Evolutionary conservation across 1,140 invertebrate genomes (phyloP).

Genomic region (Drosophila erecta): DNA sequence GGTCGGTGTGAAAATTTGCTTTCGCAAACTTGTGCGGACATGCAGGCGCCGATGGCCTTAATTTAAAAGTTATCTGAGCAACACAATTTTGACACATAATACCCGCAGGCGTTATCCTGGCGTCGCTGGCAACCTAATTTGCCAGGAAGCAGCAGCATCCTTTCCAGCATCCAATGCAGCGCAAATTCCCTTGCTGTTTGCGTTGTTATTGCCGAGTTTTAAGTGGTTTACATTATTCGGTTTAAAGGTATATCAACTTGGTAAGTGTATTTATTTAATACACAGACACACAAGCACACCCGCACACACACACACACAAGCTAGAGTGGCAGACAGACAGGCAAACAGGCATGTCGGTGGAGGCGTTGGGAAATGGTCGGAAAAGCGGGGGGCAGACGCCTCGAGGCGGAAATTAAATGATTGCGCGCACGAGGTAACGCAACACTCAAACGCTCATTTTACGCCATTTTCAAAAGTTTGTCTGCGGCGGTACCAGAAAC

Average conservation of each 20-base stretch:
- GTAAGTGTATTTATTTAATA: conserved; percentile 83
- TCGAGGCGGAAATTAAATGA: conserved; percentile 81
- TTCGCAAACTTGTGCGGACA: conserved; percentile 42
- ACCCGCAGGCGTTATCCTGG: conserved; percentile 53
- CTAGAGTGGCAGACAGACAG: conserved; percentile 27
- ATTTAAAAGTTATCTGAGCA: conserved; percentile 82
- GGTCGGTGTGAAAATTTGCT: conserved; percentile 61
- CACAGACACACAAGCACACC: conserved; percentile 49
- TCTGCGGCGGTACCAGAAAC: conserved; percentile 55
- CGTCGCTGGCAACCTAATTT: conserved; percentile 69
- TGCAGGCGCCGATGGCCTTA: conserved; percentile 62
- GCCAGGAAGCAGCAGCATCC: conserved; percentile 34
- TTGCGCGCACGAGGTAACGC: conserved; percentile 81
- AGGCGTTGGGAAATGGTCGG: conserved; percentile 12
- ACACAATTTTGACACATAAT: conserved; percentile 79
- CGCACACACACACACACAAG: conserved; percentile 36
- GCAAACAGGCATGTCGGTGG: conserved; percentile 24
- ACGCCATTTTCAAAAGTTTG: conserved; percentile 82
- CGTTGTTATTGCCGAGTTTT: conserved; percentile 78
- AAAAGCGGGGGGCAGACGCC: conserved; percentile 46
- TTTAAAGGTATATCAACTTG: conserved; percentile 82
- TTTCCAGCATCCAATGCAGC: conserved; percentile 53
- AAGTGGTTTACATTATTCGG: conserved; percentile 82
- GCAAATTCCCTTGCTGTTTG: conserved; percentile 60
- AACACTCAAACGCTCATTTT: conserved; percentile 83